These are phyloP conservation scores for Lacerta viridis DNA, from an alignment of 2,797 vertebrate species.

Conservation along the genomic window DNA sequence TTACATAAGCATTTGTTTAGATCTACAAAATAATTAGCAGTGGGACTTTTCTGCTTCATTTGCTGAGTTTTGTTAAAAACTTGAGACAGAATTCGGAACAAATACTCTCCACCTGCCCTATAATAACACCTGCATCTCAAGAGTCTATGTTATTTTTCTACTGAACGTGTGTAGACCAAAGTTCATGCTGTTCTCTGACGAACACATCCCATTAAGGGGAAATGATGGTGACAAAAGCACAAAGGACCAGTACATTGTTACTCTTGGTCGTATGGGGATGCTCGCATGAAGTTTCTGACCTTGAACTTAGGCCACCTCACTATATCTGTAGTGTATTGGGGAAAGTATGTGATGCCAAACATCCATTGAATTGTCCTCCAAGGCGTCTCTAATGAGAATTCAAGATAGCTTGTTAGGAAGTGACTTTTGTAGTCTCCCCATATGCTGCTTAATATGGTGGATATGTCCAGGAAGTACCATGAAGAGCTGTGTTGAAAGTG, in stretches of 20 bases:
- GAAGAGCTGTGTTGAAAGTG: no score
- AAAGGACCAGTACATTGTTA: neutral
- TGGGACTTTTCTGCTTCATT: neutral
- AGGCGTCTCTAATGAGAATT: neutral
- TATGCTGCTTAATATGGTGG: neutral
- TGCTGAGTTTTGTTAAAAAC: neutral
- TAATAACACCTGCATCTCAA: neutral
- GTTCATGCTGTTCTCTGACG: neutral
- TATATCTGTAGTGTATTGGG: neutral
- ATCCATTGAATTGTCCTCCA: neutral
- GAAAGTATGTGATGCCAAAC: neutral
- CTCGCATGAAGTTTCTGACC: neutral
- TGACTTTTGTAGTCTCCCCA: neutral
- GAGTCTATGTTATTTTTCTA: no score
- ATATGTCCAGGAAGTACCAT: neutral
- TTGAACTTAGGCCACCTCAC: neutral
- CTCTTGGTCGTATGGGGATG: neutral
- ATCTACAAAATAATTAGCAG: neutral
- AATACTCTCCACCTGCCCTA: no score
- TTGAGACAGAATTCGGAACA: neutral
- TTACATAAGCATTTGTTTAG: neutral
- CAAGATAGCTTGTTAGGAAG: neutral
- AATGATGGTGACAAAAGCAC: neutral
- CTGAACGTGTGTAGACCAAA: neutral
- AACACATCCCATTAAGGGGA: neutral